Base-by-base conservation (phyloP, 1,140 invertebrate species). In the Drosophila albomicans region DNA sequence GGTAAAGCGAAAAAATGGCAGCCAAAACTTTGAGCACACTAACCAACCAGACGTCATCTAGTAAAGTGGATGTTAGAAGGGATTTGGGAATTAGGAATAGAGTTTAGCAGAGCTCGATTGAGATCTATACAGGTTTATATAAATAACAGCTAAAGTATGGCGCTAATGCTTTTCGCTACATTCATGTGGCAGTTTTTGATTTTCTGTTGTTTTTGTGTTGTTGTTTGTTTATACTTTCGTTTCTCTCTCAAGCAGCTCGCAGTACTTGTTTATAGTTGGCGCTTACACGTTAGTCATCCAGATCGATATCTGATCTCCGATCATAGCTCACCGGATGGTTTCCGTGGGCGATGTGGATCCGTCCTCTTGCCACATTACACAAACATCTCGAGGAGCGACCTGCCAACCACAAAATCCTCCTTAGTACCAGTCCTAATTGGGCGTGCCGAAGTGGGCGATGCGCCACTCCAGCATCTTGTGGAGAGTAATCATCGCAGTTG, bases 381-480 rank as follows among this genome's bases (percentile, higher is more conserved):
- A n/a, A n/a, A n/a, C n/a, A n/a, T n/a, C n/a, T n/a, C n/a, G n/a
- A n/a, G n/a, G n/a, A n/a, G n/a, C n/a, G n/a, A n/a, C n/a, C n/a
- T n/a, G n/a, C n/a, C n/a, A n/a, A n/a, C n/a, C n/a, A n/a, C n/a
- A n/a, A 98, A 93, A 92, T 98, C 97, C 0, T 97, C 97, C 68
- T 93, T 94, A n/a, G n/a, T n/a, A n/a, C n/a, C n/a, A n/a, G 88
- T 98, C 98, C 51, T 96, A 95, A 52, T 99, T 97, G 6, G n/a
- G n/a, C n/a, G 95, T 95, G 30, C 94, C 95, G 1, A 95, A 94
- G 92, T 95, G 95, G 16, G 97, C 98, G 70, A 99, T 95, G 82
- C 98, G 94, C 96, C 97, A 98, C 93, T 99, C 98, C 43, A 99
- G 92, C 94, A 97, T 96, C 80, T 98, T 0, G 98, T 99, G 35